Evolutionary conservation across 2,113 vertebrate species (phyloP).

Genomic region (Phycodurus eques): DNA sequence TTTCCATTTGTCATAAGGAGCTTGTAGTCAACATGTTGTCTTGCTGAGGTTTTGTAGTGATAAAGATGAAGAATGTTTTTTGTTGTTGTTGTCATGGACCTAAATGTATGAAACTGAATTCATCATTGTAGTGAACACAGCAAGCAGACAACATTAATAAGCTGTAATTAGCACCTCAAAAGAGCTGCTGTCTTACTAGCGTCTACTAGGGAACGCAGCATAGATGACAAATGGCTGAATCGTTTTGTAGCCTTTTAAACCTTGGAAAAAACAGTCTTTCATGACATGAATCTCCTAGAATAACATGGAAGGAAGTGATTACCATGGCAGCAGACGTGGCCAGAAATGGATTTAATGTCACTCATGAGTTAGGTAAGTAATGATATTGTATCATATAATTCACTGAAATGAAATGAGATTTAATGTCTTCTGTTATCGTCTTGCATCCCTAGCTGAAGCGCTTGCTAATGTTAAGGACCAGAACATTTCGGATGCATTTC

Average conservation of each 20-base stretch:
- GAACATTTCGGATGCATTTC: slow-evolving; percentile 80
- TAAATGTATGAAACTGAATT: too few species aligned
- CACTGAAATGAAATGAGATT: neutral
- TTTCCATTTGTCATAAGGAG: too few species aligned
- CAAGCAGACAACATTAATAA: neutral
- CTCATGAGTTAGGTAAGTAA: slow-evolving; percentile 88
- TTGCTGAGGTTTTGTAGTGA: too few species aligned
- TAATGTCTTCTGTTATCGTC: neutral
- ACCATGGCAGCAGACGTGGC: slow-evolving; percentile 81
- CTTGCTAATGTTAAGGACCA: slow-evolving; percentile 77
- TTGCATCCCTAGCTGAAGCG: slow-evolving; percentile 77
- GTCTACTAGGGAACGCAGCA: neutral
- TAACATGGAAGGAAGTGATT: slow-evolving; percentile 86
- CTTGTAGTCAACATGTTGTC: too few species aligned
- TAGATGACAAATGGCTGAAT: neutral
- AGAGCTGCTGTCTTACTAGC: neutral
- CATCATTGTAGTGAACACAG: neutral
- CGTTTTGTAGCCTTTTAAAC: neutral
- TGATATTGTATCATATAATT: neutral
- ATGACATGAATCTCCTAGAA: slow-evolving; percentile 62
- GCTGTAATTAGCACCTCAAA: neutral
- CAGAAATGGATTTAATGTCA: slow-evolving; percentile 91
- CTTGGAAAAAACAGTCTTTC: neutral
- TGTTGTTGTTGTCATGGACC: too few species aligned
- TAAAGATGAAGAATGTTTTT: too few species aligned